Percentiles rank a stretch among this genome's conserved stretches.
Evolutionary conservation across 2,113 vertebrate genomes (phyloP).

Genomic region (Atlantisia rogersi): DNA sequence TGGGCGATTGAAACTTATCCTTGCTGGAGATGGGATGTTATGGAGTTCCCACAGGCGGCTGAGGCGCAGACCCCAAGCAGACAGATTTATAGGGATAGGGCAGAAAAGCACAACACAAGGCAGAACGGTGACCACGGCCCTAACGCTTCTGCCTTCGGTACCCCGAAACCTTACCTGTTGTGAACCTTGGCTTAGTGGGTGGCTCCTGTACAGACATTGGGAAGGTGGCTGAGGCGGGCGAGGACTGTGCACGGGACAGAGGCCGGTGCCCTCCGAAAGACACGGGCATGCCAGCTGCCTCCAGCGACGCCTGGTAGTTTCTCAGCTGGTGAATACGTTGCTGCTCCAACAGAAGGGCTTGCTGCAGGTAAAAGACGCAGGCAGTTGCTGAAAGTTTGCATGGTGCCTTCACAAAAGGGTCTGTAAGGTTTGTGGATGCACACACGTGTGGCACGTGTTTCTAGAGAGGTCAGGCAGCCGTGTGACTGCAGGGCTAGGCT

Average conservation of each 20-base stretch:
- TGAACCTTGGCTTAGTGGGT: slow-evolving; percentile 89
- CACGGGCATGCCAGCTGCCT: slow-evolving; percentile 88
- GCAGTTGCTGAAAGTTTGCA: background rate
- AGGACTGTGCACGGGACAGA: slow-evolving; percentile 94
- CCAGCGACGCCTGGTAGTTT: slow-evolving; percentile 94
- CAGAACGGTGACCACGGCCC: background rate
- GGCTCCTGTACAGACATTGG: slow-evolving; percentile 90
- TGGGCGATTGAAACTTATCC: background rate
- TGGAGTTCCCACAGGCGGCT: background rate
- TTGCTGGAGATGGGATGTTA: background rate
- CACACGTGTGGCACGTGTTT: fast-evolving
- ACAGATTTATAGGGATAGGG: background rate
- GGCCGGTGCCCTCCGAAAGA: slow-evolving; percentile 89
- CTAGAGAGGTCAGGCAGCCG: background rate
- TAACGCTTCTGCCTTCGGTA: background rate
- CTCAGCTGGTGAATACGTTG: slow-evolving; percentile 96
- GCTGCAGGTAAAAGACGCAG: slow-evolving; percentile 73
- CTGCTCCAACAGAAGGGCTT: slow-evolving; percentile 93
- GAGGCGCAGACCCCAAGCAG: background rate
- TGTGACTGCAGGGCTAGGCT: background rate
- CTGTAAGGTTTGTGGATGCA: background rate
- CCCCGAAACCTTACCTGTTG: slow-evolving; percentile 83
- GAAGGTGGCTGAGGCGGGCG: slow-evolving; percentile 91
- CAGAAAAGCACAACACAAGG: background rate
- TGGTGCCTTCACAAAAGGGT: background rate